phyloP scores from a whole-genome alignment of 2,888 invertebrate genomes.

The Troides helena region DNA sequence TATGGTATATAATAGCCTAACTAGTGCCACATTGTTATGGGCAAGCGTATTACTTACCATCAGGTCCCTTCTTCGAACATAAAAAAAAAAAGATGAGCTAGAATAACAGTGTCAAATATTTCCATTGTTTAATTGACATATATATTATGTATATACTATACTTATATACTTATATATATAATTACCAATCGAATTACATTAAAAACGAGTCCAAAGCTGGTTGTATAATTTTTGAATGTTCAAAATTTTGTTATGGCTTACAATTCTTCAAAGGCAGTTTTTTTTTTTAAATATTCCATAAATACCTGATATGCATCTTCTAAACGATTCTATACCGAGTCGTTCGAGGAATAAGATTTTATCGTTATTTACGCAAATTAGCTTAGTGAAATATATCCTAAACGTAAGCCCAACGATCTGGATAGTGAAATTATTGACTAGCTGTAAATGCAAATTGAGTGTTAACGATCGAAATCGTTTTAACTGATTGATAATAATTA shows the following conservation, averaged over 20 bases:
- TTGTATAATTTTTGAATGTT: not conserved
- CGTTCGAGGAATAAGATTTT: not conserved
- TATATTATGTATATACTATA: too few species aligned
- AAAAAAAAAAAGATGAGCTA: too few species aligned
- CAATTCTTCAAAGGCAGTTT: not conserved
- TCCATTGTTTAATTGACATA: too few species aligned
- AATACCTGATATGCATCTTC: not conserved
- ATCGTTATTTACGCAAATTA: slow-evolving; percentile 2
- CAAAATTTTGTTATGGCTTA: not conserved
- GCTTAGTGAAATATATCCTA: not conserved
- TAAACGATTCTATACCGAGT: not conserved
- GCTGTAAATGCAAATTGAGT: not conserved
- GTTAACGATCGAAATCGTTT: too few species aligned
- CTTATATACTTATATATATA: too few species aligned
- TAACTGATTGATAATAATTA: not conserved
- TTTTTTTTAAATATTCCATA: not conserved
- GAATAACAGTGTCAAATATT: too few species aligned
- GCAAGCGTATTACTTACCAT: too few species aligned
- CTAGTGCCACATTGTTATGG: too few species aligned
- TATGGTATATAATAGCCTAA: too few species aligned
- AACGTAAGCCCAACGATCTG: not conserved
- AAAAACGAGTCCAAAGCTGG: not conserved
- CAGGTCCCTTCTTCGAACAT: too few species aligned
- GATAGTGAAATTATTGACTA: not conserved
- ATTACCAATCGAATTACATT: too few species aligned